Conservation (phyloP, 1,140 invertebrate species). For the Drosophila parvula region DNA sequence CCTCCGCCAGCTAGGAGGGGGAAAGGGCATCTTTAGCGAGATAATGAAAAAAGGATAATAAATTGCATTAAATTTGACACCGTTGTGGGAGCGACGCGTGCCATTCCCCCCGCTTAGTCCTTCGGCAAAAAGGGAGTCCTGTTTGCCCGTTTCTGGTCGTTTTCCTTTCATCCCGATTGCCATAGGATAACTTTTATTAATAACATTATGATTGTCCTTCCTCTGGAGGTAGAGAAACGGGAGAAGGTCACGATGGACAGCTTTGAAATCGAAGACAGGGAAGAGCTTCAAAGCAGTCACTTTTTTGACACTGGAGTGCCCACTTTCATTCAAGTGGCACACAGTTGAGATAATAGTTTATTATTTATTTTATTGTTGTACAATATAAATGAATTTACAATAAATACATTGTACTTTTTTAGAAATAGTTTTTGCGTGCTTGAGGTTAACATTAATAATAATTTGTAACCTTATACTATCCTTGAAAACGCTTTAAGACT, state of each 20-base stretch:
- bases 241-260: neutral
- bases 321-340: slow-evolving; percentile 10
- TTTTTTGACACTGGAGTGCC: slow-evolving; percentile 11
- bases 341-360: slow-evolving; percentile 21
- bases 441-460: too few species aligned
- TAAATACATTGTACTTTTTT: too few species aligned
- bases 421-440: too few species aligned
- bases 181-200: slow-evolving; percentile 76
- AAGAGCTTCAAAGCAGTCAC: slow-evolving; percentile 34
- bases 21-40: slow-evolving; percentile 51
- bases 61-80: slow-evolving; percentile 83
- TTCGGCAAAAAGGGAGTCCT: slow-evolving; percentile 5
- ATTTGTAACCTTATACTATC: too few species aligned
- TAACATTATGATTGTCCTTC: slow-evolving; percentile 72
- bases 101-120: slow-evolving; percentile 3
- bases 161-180: slow-evolving; percentile 74
- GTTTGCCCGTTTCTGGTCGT: slow-evolving; percentile 47
- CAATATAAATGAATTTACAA: too few species aligned
- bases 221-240: neutral
- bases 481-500: neutral
- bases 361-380: neutral
- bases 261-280: neutral
- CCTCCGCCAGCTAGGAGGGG: slow-evolving; percentile 49
- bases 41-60: slow-evolving; percentile 84
- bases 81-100: slow-evolving; percentile 57